phyloP scores from a whole-genome alignment of 2,888 invertebrate genomes.

The Subacronicta megacephala region DNA sequence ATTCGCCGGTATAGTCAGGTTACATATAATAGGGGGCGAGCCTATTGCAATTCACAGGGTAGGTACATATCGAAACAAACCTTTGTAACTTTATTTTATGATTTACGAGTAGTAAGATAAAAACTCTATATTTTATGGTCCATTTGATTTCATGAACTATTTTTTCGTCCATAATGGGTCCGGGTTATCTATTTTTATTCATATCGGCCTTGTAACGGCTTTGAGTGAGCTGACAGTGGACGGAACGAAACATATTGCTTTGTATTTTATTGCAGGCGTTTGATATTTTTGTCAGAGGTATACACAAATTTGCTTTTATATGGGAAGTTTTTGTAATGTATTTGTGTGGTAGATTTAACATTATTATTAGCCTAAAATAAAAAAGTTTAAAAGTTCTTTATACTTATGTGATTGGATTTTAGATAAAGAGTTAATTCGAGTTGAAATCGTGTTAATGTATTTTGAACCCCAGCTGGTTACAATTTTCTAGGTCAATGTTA shows the following conservation, averaged over 20 bases:
- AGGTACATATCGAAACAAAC: background rate
- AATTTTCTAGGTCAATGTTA: no score
- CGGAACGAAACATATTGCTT: constrained; percentile 41
- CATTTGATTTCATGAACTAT: constrained; percentile 29
- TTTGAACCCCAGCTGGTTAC: no score
- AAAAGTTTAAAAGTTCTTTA: no score
- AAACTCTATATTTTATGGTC: constrained; percentile 7
- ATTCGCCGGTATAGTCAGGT: no score
- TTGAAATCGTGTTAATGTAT: no score
- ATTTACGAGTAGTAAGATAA: constrained; percentile 15
- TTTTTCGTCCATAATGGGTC: constrained; percentile 42
- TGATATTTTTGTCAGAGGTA: constrained; percentile 16
- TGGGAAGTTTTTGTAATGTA: no score
- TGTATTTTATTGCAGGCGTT: constrained; percentile 44
- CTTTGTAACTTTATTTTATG: background rate
- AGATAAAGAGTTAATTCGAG: no score
- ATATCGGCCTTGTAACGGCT: constrained; percentile 20
- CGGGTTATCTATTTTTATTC: constrained; percentile 47
- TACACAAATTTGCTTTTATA: background rate
- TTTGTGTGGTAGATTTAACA: no score
- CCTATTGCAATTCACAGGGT: no score
- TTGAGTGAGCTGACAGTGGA: constrained; percentile 45
- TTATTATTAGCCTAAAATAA: no score
- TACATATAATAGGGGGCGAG: no score
- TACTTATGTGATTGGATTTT: no score